Conservation (phyloP, 2,113 vertebrate species). For the Nyctibius bracteatus region DNA sequence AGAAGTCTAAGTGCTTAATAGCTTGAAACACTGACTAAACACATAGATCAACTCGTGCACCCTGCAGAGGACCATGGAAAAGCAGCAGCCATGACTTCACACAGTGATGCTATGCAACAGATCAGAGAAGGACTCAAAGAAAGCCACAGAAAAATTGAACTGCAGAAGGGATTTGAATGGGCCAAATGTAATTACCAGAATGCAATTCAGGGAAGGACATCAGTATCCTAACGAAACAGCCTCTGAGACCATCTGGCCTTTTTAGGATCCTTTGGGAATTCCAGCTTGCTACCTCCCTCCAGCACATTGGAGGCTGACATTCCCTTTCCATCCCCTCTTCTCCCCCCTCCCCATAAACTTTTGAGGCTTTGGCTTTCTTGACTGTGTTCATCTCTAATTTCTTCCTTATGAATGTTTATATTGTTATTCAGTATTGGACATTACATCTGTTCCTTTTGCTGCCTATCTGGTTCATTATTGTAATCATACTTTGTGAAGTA, state of each 20-base stretch:
- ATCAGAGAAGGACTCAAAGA: not conserved
- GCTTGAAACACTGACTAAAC: not conserved
- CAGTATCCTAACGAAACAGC: not conserved
- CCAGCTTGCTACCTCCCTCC: not conserved
- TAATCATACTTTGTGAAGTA: not conserved
- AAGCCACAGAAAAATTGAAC: not conserved
- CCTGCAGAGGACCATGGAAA: not conserved
- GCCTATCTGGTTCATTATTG: not conserved
- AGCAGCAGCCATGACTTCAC: not conserved
- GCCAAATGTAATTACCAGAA: not conserved
- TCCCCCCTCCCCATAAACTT: not conserved
- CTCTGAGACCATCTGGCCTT: not conserved
- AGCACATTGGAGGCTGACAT: not conserved
- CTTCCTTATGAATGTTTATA: not conserved
- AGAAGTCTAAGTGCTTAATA: not conserved
- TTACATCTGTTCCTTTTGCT: not conserved
- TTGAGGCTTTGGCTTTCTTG: not conserved
- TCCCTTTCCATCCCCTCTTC: not conserved
- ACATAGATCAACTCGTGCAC: not conserved
- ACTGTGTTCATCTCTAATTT: not conserved
- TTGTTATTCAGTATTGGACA: not conserved
- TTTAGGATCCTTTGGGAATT: not conserved
- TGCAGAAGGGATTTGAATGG: not conserved
- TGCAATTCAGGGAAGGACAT: not conserved
- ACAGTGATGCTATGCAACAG: not conserved